Percentiles rank a stretch among this genome's conserved stretches.
phyloP scores from a whole-genome alignment of 2,113 vertebrate species.

The Boulengeromyrus knoepffleri region DNA sequence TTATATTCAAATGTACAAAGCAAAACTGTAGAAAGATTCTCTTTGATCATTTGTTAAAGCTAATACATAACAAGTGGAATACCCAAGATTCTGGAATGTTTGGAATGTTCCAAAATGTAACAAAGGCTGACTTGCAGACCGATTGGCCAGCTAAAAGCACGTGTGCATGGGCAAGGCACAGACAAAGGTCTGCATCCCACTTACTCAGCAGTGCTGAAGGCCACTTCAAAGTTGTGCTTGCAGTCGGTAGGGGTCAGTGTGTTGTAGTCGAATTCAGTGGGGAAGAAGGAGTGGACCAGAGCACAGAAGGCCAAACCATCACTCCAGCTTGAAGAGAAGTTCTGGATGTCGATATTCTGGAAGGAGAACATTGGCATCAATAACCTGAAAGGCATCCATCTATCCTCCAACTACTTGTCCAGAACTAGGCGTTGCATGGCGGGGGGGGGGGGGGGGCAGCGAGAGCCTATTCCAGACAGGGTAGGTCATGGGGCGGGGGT shows the following conservation, averaged over 20 bases:
- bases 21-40: background rate
- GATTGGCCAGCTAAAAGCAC: background rate
- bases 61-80: background rate
- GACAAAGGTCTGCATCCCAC: constrained; percentile 33
- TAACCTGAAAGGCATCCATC: background rate
- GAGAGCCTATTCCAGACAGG: background rate
- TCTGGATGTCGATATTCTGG: constrained; percentile 90
- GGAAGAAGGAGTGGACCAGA: constrained; percentile 91
- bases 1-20: background rate
- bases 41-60: background rate
- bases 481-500: background rate
- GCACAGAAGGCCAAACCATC: constrained; percentile 96
- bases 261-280: constrained; percentile 84
- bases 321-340: constrained; percentile 92
- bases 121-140: background rate
- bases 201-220: constrained; percentile 88
- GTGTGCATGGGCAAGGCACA: too few species aligned
- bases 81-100: background rate
- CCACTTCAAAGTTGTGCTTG: constrained; percentile 81
- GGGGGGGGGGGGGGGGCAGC: background rate
- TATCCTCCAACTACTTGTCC: too few species aligned
- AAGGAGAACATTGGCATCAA: background rate
- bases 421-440: background rate
- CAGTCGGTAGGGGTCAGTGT: constrained; percentile 66
- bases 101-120: background rate